phyloP scores from a whole-genome alignment of 2,888 invertebrate genomes.

The Pachliopta kotzebuea region DNA sequence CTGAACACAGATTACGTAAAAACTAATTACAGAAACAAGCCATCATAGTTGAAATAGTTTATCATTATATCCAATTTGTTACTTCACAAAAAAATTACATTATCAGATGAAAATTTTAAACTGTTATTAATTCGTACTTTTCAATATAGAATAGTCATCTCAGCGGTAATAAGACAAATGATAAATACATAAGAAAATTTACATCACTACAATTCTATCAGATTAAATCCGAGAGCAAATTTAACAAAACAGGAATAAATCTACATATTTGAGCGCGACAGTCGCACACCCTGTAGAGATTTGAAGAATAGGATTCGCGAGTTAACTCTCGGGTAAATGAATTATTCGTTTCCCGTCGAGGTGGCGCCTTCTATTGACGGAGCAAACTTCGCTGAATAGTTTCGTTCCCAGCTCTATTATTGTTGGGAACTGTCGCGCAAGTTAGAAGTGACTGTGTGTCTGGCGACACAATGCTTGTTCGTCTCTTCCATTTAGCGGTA shows the following conservation, averaged over 20 bases:
- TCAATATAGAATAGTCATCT: neutral
- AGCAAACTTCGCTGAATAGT: constrained; percentile 76
- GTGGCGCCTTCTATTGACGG: constrained; percentile 73
- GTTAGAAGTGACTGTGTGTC: constrained; percentile 52
- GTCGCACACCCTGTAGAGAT: constrained; percentile 44
- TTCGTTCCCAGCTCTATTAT: constrained; percentile 74
- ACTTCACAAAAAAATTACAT: no score
- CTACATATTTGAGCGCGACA: constrained; percentile 40
- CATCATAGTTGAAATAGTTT: no score
- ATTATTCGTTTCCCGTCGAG: constrained; percentile 67
- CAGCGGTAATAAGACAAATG: neutral
- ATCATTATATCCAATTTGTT: no score
- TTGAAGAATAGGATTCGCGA: constrained; percentile 50
- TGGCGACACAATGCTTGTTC: constrained; percentile 54
- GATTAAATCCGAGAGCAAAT: constrained; percentile 26
- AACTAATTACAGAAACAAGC: no score
- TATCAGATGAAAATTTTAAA: neutral
- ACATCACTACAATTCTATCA: constrained; percentile 28
- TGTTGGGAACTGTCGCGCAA: constrained; percentile 71
- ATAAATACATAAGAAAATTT: neutral
- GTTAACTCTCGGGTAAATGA: constrained; percentile 70
- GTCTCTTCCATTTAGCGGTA: constrained; percentile 38
- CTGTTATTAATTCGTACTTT: neutral
- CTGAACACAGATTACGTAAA: no score
- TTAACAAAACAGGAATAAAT: constrained; percentile 39